Evolutionary conservation across 2,888 invertebrate genomes (phyloP), one percentile per base, ranked within the genome.

Genomic region (Smittia aterrima): DNA sequence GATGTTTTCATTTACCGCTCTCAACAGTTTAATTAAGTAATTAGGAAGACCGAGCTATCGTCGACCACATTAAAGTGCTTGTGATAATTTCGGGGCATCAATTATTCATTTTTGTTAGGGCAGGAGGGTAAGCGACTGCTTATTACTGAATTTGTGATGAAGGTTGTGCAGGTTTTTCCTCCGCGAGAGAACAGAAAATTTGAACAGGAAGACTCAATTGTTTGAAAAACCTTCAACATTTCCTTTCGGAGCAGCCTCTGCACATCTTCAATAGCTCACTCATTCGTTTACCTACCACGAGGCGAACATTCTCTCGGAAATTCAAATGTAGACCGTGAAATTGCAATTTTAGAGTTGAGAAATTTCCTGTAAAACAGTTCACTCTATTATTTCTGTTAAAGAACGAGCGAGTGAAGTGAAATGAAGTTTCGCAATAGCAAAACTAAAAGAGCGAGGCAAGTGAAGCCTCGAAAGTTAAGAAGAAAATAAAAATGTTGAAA

Each of bases 311-410:
- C 54, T 72, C 27, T 72, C 62, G 62, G 62, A 62, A 70, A 72
- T 40, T 62, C 27, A 58, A 72, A 72, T 72, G 72, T 72, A 62
- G 72, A 72, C 72, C 72, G 40, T 72, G 40, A 72, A 72, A 72
- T 72, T 72, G 58, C 72, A 62, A 72, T 72, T 72, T 72, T 24
- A 72, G 38, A 62, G 58, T 72, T 71, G 54, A 54, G 70, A 71
- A 71, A 71, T 71, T 71, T 58, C 58, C 58, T 58, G 22, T 18
- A 58, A 58, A 47, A 47, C 47, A 58, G 2, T 22, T 22, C 58
- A 11, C 20, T 58, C 58, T 58, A 58, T 58, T 58, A 58, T 58
- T 58, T 22, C 47, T 47, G 47, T 18, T 13, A 18, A 58, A 22
- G 22, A 58, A 58, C 58, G 4, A 47, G 3, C 4, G 47, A 47